phyloP scores from a whole-genome alignment of 2,888 invertebrate genomes.

The Acrocyrtus sp. region DNA sequence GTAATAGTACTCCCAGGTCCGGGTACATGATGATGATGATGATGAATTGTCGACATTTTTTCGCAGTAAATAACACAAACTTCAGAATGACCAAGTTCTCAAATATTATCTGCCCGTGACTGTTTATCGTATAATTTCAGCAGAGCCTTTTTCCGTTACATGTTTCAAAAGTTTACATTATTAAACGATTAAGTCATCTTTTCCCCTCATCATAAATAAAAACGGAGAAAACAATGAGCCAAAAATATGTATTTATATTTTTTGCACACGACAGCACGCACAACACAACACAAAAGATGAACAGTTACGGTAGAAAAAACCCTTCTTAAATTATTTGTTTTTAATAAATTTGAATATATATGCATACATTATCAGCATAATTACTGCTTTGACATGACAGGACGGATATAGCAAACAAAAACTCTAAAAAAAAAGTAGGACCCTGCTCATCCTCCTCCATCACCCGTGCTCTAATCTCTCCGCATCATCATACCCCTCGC shows the following conservation, averaged over 20 bases:
- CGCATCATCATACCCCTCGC: neutral
- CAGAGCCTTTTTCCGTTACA: neutral
- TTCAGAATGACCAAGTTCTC: too few species aligned
- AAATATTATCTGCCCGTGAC: neutral
- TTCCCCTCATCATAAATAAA: neutral
- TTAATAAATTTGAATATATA: constrained; percentile 5
- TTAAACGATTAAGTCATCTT: neutral
- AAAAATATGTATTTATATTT: too few species aligned
- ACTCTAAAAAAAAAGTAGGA: constrained; percentile 14
- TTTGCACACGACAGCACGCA: neutral
- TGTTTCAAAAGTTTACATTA: neutral
- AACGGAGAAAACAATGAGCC: neutral
- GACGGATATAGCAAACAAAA: neutral
- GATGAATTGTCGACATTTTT: constrained; percentile 28
- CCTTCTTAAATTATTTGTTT: neutral
- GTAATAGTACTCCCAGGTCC: constrained; percentile 34
- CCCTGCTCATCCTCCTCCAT: neutral
- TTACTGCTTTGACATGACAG: neutral
- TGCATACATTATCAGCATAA: neutral
- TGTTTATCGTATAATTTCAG: neutral
- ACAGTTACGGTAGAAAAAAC: neutral
- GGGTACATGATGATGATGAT: constrained; percentile 36
- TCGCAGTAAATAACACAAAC: neutral
- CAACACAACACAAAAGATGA: neutral
- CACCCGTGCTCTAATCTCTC: neutral